These are phyloP conservation scores for Pogoniulus pusillus DNA, from an alignment of 2,797 vertebrate genomes.

Conservation along the genomic window DNA sequence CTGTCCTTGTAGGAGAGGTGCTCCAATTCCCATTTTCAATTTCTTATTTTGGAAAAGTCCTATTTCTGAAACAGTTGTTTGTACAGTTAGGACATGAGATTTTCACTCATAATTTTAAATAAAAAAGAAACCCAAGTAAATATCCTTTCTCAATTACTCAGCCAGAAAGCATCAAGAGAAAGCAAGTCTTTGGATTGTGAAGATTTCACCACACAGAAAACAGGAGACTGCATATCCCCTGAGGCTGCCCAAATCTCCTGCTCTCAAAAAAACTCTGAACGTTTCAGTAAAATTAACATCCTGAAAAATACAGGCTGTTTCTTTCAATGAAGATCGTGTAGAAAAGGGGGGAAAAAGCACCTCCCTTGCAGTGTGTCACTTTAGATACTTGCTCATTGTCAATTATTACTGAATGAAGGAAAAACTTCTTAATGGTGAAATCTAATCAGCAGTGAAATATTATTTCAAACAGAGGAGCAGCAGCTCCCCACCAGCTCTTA, in stretches of 20 bases:
- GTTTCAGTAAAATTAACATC: too few species aligned
- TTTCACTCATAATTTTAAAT: neutral
- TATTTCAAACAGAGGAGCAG: neutral
- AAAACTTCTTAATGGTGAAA: neutral
- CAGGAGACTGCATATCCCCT: neutral
- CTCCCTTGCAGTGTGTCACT: conserved; percentile 14
- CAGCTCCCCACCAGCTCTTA: neutral
- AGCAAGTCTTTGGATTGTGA: neutral
- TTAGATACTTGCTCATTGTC: conserved; percentile 20
- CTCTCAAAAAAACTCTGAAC: neutral
- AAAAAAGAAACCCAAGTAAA: neutral
- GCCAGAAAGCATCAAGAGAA: neutral
- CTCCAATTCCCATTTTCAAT: neutral
- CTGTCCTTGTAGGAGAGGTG: too few species aligned
- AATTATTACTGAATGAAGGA: conserved; percentile 16
- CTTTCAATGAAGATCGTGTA: neutral
- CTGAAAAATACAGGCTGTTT: too few species aligned
- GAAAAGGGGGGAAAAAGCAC: neutral
- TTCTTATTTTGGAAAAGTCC: neutral
- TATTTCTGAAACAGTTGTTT: neutral
- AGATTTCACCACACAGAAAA: neutral
- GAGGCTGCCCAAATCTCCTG: neutral
- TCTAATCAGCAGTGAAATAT: neutral
- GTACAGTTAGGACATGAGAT: neutral
- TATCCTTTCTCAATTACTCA: neutral